These are phyloP conservation scores for Eristalinus aeneus DNA, from an alignment of 2,888 invertebrate species.

Conservation along the genomic window DNA sequence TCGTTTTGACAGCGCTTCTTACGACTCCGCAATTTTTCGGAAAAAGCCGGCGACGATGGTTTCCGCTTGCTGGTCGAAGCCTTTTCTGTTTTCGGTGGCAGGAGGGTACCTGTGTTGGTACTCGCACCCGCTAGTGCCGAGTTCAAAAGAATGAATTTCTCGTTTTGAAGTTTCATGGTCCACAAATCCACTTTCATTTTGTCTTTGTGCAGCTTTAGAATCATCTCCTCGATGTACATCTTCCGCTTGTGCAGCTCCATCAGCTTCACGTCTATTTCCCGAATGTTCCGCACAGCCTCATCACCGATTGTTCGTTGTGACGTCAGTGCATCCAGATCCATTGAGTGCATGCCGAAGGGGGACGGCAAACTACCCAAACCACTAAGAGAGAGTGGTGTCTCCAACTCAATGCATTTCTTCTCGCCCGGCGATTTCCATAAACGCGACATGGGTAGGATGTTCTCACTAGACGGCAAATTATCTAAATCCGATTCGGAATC, in stretches of 20 bases:
- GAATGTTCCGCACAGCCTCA: conserved; percentile 73
- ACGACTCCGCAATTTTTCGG: conserved; percentile 57
- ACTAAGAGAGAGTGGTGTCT: not conserved
- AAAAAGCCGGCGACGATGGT: conserved; percentile 34
- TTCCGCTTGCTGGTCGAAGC: conserved; percentile 13
- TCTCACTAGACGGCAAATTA: conserved; percentile 7
- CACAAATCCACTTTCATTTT: conserved; percentile 77
- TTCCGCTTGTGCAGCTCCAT: conserved; percentile 78
- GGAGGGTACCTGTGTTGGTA: not conserved
- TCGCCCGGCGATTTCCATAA: conserved; percentile 72
- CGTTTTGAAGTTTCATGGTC: conserved; percentile 78
- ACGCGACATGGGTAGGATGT: conserved; percentile 30
- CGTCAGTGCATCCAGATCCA: conserved; percentile 71
- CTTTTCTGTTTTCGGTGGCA: conserved; percentile 8
- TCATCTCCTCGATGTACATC: conserved; percentile 78
- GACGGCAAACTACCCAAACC: conserved; percentile 24
- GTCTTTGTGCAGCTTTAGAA: conserved; percentile 78
- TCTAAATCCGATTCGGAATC: conserved; percentile 41
- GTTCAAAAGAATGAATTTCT: conserved; percentile 77
- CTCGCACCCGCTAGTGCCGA: conserved; percentile 73
- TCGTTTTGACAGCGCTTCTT: conserved; percentile 69
- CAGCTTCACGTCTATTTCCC: conserved; percentile 78
- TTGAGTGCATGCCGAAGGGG: conserved; percentile 27
- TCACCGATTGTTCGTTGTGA: conserved; percentile 73
- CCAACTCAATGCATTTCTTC: conserved; percentile 68